phyloP scores from a whole-genome alignment of 2,797 vertebrate species.

The Notolabrus celidotus region DNA sequence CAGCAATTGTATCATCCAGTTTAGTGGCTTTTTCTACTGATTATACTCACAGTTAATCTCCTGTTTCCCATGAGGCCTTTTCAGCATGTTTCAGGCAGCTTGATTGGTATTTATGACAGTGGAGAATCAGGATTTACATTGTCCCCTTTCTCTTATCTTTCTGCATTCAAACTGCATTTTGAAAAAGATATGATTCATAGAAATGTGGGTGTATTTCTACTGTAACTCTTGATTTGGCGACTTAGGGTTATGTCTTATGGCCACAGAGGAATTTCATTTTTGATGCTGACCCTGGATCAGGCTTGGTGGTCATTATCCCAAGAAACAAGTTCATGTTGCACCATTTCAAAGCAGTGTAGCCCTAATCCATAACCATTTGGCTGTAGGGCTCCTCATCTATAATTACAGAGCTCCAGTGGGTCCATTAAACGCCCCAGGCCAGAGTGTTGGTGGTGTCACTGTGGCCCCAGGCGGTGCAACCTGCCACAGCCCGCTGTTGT shows the following conservation, averaged over 20 bases:
- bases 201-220: background rate
- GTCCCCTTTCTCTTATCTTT: background rate
- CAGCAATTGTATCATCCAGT: conserved; percentile 4
- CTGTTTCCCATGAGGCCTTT: conserved; percentile 1
- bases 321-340: conserved; percentile 35
- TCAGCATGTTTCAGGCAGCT: conserved; percentile 19
- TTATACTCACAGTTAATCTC: conserved; percentile 14
- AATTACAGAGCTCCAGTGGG: conserved; percentile 10
- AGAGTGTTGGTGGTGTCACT: conserved; percentile 20
- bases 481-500: conserved; percentile 21
- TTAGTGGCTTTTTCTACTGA: conserved; percentile 3
- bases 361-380: too few species aligned
- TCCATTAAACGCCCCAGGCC: conserved; percentile 14
- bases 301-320: conserved; percentile 10
- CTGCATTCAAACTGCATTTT: conserved; percentile 22
- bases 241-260: background rate
- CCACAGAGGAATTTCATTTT: background rate
- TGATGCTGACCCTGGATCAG: conserved; percentile 40
- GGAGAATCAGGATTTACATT: background rate
- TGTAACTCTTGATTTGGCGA: background rate
- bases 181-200: background rate
- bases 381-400: background rate
- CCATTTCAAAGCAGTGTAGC: conserved; percentile 6
- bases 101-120: conserved; percentile 2
- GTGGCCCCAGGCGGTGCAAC: conserved; percentile 54